phyloP scores from a whole-genome alignment of 1,140 invertebrate species.

The Philotrypesis tridentata region DNA sequence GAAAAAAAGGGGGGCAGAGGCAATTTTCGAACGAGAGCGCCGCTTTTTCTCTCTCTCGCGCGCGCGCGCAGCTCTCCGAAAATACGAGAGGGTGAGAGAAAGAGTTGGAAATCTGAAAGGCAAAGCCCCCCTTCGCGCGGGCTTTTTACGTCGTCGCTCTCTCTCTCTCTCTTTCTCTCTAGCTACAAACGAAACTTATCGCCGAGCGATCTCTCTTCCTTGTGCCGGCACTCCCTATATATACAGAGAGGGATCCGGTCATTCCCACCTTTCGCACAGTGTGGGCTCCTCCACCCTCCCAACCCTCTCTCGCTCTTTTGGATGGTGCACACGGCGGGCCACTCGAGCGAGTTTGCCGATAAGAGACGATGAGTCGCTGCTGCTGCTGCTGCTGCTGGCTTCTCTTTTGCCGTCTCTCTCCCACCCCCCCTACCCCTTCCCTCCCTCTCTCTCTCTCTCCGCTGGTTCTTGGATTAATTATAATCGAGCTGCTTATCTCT shows the following conservation, averaged over 20 bases:
- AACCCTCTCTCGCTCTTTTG: neutral
- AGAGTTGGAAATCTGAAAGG: slow-evolving; percentile 20
- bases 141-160: slow-evolving; percentile 10
- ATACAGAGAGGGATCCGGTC: neutral
- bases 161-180: too few species aligned
- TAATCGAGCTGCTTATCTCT: slow-evolving; percentile 36
- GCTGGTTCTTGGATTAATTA: slow-evolving; percentile 37
- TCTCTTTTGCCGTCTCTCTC: neutral
- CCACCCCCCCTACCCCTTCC: neutral
- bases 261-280: neutral
- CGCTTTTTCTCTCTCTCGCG: neutral
- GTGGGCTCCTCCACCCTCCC: neutral
- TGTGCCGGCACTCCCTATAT: neutral
- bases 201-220: slow-evolving; percentile 24
- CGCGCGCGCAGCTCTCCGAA: neutral
- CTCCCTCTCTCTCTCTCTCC: too few species aligned
- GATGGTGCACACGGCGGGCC: neutral
- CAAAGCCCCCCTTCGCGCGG: neutral
- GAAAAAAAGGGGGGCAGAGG: neutral
- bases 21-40: slow-evolving; percentile 28
- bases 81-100: neutral
- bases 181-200: slow-evolving; percentile 28
- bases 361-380: neutral
- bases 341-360: slow-evolving; percentile 22
- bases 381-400: neutral